Evolutionary conservation across 2,888 invertebrate genomes (phyloP).

Genomic region (Caenorhabditis sp.): DNA sequence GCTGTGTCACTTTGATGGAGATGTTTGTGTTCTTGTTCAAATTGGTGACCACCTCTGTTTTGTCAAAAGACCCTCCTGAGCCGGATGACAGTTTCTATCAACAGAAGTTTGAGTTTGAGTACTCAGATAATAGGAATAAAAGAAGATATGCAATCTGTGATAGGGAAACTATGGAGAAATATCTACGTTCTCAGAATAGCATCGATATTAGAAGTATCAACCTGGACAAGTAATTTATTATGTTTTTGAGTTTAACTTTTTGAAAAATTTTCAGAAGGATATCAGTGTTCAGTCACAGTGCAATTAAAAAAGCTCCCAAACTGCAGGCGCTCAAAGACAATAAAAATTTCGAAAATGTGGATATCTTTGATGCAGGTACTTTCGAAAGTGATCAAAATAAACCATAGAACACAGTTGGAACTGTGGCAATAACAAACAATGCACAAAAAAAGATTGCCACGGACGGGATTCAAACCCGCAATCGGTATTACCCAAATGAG

Average conservation of each 20-base stretch:
- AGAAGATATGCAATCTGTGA: constrained; percentile 52
- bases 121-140: constrained; percentile 44
- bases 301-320: constrained; percentile 54
- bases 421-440: no score
- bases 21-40: constrained; percentile 72
- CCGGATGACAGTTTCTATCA: constrained; percentile 46
- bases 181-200: constrained; percentile 23
- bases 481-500: no score
- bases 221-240: constrained; percentile 31
- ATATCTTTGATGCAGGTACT: constrained; percentile 51
- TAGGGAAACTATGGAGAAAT: constrained; percentile 46
- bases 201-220: constrained; percentile 45
- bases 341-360: constrained; percentile 41
- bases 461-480: no score
- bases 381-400: no score
- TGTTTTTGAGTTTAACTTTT: constrained; percentile 12
- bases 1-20: constrained; percentile 74
- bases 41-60: constrained; percentile 53
- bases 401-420: no score
- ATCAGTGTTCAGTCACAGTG: constrained; percentile 38
- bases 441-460: no score
- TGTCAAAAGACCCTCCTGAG: constrained; percentile 52
- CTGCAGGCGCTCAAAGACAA: constrained; percentile 31
- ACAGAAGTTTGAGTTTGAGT: constrained; percentile 49
- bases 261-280: constrained; percentile 29